Evolutionary conservation across 1,140 invertebrate species (phyloP).

Genomic region (Drosophila punjabiensis): DNA sequence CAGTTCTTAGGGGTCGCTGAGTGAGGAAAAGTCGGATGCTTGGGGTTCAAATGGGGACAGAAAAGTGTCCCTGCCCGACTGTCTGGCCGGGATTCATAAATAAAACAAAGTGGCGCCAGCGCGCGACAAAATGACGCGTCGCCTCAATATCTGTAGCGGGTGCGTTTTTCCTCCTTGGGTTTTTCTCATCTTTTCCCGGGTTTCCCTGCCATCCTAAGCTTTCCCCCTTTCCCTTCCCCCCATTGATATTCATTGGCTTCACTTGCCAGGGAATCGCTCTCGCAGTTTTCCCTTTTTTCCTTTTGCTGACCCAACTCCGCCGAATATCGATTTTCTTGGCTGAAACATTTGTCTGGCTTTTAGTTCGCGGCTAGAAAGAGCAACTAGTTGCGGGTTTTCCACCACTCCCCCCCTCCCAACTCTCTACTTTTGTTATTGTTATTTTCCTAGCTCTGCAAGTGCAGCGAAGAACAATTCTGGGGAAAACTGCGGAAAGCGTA

Average conservation of each 20-base stretch:
- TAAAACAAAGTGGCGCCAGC: conserved; percentile 78
- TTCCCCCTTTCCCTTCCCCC: not conserved
- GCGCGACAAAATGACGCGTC: conserved; percentile 71
- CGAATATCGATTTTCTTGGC: conserved; percentile 67
- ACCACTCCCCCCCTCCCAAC: not conserved
- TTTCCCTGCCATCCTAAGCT: not conserved
- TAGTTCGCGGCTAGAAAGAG: conserved; percentile 54
- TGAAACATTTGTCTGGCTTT: conserved; percentile 77
- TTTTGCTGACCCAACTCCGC: conserved; percentile 65
- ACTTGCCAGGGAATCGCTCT: conserved; percentile 19
- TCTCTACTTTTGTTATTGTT: conserved; percentile 1
- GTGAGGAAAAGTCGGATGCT: conserved; percentile 4
- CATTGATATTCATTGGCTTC: conserved; percentile 82
- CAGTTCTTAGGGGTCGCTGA: conserved; percentile 16
- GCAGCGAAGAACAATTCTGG: conserved; percentile 26
- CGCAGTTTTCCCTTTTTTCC: conserved; percentile 3
- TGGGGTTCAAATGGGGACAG: conserved; percentile 19
- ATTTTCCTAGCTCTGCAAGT: conserved; percentile 21
- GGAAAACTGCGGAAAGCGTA: conserved; percentile 40
- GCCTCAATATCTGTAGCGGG: conserved; percentile 37
- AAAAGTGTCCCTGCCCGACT: conserved; percentile 35
- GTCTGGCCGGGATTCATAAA: conserved; percentile 71
- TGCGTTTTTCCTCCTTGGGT: conserved; percentile 5
- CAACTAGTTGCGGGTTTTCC: conserved; percentile 68
- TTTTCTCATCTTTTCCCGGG: not conserved